Base-by-base conservation (phyloP, 2,797 vertebrate species). In the Dermochelys coriacea region DNA sequence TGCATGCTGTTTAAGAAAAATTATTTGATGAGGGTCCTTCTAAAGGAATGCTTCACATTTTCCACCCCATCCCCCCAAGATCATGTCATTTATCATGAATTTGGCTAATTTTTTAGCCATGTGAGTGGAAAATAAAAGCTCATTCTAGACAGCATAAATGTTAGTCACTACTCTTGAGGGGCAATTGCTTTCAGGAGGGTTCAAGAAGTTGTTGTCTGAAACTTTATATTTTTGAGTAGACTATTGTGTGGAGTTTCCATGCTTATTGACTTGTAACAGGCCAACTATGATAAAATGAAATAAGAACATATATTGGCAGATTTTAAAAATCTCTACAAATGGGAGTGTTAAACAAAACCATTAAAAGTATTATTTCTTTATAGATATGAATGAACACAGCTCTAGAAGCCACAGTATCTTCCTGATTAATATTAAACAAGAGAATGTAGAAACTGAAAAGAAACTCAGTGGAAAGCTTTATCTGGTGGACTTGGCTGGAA, bases 301-400 rank as follows among this genome's bases (percentile, higher is more conserved):
- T 50, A 81, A 61, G n/a, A 27, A 61, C 29, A 16, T 41, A 77
- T 82, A 45, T 5, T 21, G 23, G 4, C 29, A 4, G 25, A 18
- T 84, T 59, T 75, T 50, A 12, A 83, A 68, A 59, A 19, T 2
- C 25, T 49, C 79, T 14, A 54, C 34, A 47, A 52, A 55, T 41
- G 6, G 1, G 49, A 77, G 16, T 52, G 25, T 92, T 57, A 80
- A 79, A 11, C 52, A 14, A 55, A 71, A 80, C 0, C 10, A 29
- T 91, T 85, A 79, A 77, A 31, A 91, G 80, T 87, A 74, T 85
- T 83, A 4, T 96, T 96, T 74, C 80, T 93, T 97, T 97, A 31
- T 98, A 99, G 99, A 99, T 92, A 99, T 99, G 99, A 99, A 99
- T 3, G 99, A 99, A 92, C 99, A 99, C 98, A 99, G 99, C 98